Evolutionary conservation across 1,140 invertebrate genomes (phyloP).

Genomic region (Drosophila virilis): DNA sequence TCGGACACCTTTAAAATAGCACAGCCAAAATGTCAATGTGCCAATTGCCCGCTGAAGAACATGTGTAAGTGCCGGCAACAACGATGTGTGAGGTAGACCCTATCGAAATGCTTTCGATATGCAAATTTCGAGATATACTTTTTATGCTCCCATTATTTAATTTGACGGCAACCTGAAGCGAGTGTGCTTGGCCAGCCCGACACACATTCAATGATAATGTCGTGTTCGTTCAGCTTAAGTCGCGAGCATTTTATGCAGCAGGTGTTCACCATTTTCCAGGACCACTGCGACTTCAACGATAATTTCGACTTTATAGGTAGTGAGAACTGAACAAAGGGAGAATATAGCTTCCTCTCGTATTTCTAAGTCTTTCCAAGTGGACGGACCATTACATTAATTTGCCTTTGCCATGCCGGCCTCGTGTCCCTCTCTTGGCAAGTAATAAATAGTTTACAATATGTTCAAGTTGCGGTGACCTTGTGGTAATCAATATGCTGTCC

Average conservation of each 20-base stretch:
- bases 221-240: slow-evolving; percentile 49
- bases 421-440: not conserved
- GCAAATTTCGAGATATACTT: slow-evolving; percentile 57
- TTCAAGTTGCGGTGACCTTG: not conserved
- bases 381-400: no score
- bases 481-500: slow-evolving; percentile 10
- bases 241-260: slow-evolving; percentile 61
- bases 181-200: not conserved
- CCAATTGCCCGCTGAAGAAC: slow-evolving; percentile 77
- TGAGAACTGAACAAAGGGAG: not conserved
- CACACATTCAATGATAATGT: slow-evolving; percentile 42
- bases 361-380: no score
- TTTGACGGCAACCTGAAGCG: slow-evolving; percentile 1
- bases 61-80: slow-evolving; percentile 65
- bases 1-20: slow-evolving; percentile 44
- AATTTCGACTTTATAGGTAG: slow-evolving; percentile 75
- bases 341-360: no score
- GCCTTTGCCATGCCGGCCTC: no score
- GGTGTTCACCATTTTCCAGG: slow-evolving; percentile 68
- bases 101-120: slow-evolving; percentile 72
- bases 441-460: not conserved
- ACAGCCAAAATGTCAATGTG: slow-evolving; percentile 64
- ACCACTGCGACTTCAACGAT: slow-evolving; percentile 61
- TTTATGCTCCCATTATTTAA: slow-evolving; percentile 4
- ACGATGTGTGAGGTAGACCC: slow-evolving; percentile 25